Base-by-base conservation (phyloP, 1,140 invertebrate species). In the honey bee (Apis mellifera) region DNA sequence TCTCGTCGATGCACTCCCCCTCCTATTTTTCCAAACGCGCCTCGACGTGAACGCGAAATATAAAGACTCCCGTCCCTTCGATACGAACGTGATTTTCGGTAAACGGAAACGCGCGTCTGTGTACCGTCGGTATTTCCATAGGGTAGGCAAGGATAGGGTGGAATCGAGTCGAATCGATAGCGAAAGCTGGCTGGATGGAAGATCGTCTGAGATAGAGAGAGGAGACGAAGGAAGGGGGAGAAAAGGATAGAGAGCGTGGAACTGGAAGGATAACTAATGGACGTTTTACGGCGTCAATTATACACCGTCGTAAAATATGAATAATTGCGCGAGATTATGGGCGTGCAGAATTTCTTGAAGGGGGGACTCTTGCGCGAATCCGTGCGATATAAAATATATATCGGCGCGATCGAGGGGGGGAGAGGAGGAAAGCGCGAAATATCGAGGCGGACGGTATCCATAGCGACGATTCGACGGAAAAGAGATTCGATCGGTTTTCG, bases 261-360 rank as follows among this genome's bases (percentile, higher is more conserved):
- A 88, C 81, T 84, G 86, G 86, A 90, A 89, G 86, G 89, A 74
- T 89, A 92, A 92, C 91, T 92, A 92, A 92, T 93, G 90, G 90
- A 92, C 89, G 83, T 91, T 93, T 92, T 92, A 92, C 88, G 90
- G 85, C 91, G 89, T 93, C 91, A 91, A 91, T 92, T 92, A 92
- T 90, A 92, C 87, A 89, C 78, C 84, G 85, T 86, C 87, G 85
- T 92, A 91, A 93, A 93, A 92, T 90, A 91, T 92, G 91, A 92
- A 91, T 92, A 92, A 92, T 92, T 89, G 90, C 84, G 68, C 64
- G 82, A 86, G 87, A 91, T 92, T 92, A 91, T 88, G 85, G 80
- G 48, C 77, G 83, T 82, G 85, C 81, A 77, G 87, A 89, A 89
- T 90, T 90, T 84, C 85, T 78, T 7, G 32, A 42, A 7, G 32